phyloP scores from a whole-genome alignment of 2,888 invertebrate genomes.

The Azorinus chamasolen region DNA sequence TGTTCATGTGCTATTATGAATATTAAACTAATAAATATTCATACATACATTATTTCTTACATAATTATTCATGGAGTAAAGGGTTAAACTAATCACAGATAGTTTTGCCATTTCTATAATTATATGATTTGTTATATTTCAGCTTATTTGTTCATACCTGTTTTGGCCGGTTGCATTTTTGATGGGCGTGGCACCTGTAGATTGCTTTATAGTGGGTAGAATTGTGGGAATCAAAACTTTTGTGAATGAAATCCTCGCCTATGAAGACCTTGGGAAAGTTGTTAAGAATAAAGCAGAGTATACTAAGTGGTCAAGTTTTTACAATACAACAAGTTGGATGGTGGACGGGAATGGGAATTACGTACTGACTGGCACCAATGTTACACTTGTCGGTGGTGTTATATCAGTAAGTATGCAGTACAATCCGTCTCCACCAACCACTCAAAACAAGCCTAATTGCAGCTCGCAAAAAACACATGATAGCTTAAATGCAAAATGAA shows the following conservation, averaged over 20 bases:
- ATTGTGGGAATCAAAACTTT: slow-evolving; percentile 95
- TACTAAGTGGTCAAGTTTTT: no score
- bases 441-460: no score
- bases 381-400: slow-evolving; percentile 66
- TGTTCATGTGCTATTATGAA: no score
- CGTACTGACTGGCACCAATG: slow-evolving; percentile 37
- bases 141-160: slow-evolving; percentile 87
- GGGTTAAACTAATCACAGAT: no score
- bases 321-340: slow-evolving; percentile 38
- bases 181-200: slow-evolving; percentile 90
- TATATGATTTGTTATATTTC: slow-evolving; percentile 35
- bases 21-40: no score
- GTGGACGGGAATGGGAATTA: slow-evolving; percentile 45
- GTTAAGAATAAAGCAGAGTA: slow-evolving; percentile 63
- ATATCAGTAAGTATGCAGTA: slow-evolving; percentile 62
- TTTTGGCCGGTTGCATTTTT: slow-evolving; percentile 96
- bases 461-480: no score
- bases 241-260: slow-evolving; percentile 97
- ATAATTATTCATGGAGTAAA: no score
- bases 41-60: no score
- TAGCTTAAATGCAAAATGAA: no score
- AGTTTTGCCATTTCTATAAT: no score
- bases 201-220: slow-evolving; percentile 92
- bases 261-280: slow-evolving; percentile 89
- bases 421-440: no score